Evolutionary conservation across 2,113 vertebrate species (phyloP), one percentile per base, ranked within the genome.

Genomic region (Paramormyrops kingsleyae): DNA sequence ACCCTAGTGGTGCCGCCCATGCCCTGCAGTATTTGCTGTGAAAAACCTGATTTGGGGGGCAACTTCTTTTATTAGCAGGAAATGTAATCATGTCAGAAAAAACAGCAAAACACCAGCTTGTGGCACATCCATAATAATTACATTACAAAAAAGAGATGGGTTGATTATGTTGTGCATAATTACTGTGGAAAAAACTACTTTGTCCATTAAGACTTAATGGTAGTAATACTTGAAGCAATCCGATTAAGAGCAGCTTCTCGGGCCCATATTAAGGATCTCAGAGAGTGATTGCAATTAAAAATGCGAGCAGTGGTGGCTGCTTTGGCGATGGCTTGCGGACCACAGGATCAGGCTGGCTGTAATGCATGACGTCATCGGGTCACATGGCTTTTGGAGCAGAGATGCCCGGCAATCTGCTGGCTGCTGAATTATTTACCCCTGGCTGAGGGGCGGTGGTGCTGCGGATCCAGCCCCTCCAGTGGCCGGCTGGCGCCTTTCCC

Each of bases 141-240:
- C 92, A 90, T 91, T 91, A 92, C 91, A 93, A 94, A 94, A 91
- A 93, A 91, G 91, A 93, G 91, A 94, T 91, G 93, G 88, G 92
- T 92, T 94, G 95, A 95, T 96, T 94, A 94, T 96, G 95, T 95
- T 94, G 92, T 92, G 93, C 93, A 93, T 95, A 95, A 96, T 96
- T 95, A 95, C 94, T 95, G 93, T 92, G 92, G 94, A 93, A 95
- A 62, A 94, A 93, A 94, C 94, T 91, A 92, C 91, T 91, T 87
- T 94, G 90, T 92, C 93, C 95, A 95, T 96, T 96, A 95, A 95
- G 94, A 90, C 91, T 94, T 95, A 95, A 95, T 95, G 92, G 94
- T 93, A 94, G 92, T 94, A 94, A 93, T 94, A 95, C 91, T 93
- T 92, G 94, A 95, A 95, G 93, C 93, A 95, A 93, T 92, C 92